Evolutionary conservation across 2,797 vertebrate genomes (phyloP).

Genomic region (Scyliorhinus canicula): DNA sequence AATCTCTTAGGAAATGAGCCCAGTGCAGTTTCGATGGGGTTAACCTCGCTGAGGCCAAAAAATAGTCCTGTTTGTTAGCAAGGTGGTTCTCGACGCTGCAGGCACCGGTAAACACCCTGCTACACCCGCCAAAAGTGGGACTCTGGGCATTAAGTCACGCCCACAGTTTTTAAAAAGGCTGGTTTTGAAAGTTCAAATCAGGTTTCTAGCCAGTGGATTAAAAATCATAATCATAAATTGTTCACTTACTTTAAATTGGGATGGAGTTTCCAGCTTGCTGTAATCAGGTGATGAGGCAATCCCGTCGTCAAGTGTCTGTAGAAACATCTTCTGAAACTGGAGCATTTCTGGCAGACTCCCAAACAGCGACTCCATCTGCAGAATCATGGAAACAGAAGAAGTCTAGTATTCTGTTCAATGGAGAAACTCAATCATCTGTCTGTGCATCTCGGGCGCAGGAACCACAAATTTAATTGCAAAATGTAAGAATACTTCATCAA

Average conservation of each 20-base stretch:
- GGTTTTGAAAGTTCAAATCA: no score
- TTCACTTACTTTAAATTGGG: conserved; percentile 78
- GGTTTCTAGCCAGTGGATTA: no score
- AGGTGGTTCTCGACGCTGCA: no score
- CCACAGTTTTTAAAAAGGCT: no score
- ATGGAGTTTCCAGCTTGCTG: conserved; percentile 78
- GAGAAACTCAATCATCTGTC: neutral
- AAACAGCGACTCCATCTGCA: conserved; percentile 91
- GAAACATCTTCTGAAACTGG: conserved; percentile 91
- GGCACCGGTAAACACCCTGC: no score
- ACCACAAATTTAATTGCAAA: neutral
- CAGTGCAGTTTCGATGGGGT: no score
- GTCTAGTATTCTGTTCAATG: neutral
- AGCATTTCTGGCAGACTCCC: conserved; percentile 95
- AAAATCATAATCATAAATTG: no score
- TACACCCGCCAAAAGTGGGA: no score
- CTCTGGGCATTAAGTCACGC: no score
- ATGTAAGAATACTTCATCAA: neutral
- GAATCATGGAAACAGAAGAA: neutral
- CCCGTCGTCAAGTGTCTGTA: conserved; percentile 90
- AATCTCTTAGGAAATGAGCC: no score
- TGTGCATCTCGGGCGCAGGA: neutral
- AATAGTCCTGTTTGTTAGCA: no score
- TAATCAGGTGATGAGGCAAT: conserved; percentile 83
- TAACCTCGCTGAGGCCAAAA: no score